Conservation (phyloP, 2,113 vertebrate species). For the Zosterops borbonicus region DNA sequence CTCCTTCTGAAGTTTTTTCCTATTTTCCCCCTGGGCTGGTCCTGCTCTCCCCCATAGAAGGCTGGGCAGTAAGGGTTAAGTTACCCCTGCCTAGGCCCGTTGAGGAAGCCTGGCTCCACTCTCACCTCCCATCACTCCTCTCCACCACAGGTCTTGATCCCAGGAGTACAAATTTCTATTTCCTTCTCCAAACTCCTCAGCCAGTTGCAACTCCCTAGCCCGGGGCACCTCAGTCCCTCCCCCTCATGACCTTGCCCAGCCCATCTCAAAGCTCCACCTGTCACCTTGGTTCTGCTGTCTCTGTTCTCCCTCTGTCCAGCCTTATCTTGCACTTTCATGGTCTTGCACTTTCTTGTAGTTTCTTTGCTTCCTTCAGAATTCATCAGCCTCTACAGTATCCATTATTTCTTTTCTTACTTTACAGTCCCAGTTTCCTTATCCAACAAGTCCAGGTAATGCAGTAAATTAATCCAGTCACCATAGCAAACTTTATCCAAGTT, state of each 20-base stretch:
- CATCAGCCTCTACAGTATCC: background rate
- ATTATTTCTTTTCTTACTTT: background rate
- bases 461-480: background rate
- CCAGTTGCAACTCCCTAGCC: background rate
- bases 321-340: background rate
- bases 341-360: background rate
- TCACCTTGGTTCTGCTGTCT: background rate
- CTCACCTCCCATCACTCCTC: background rate
- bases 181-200: background rate
- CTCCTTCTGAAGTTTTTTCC: background rate
- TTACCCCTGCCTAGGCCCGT: fast-evolving
- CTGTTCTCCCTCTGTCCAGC: background rate
- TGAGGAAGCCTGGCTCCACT: background rate
- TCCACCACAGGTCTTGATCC: background rate
- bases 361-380: background rate
- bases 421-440: background rate
- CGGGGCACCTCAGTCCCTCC: background rate
- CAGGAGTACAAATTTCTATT: background rate
- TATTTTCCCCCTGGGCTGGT: fast-evolving
- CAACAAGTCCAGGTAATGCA: background rate
- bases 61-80: background rate
- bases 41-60: fast-evolving
- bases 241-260: background rate
- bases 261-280: background rate
- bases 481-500: background rate